Percentiles rank a stretch among this genome's conserved stretches.
These are phyloP conservation scores for Molossus molossus DNA, from an alignment of 2,797 vertebrate species.

Conservation along the genomic window DNA sequence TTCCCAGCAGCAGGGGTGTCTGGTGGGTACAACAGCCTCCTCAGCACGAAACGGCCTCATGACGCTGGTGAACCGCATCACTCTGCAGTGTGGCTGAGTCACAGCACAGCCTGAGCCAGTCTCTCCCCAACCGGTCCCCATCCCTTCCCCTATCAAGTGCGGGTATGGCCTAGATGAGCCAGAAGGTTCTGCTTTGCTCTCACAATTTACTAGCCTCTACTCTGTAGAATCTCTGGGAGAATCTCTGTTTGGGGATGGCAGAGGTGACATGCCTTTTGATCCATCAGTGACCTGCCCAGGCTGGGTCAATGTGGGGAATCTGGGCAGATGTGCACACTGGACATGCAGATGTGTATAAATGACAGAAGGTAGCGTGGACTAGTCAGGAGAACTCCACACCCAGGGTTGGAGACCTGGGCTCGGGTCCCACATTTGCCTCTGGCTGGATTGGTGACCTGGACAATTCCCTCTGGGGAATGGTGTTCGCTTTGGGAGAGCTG, in stretches of 20 bases:
- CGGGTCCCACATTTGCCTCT: neutral
- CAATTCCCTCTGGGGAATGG: too few species aligned
- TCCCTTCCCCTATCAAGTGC: neutral
- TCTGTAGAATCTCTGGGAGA: neutral
- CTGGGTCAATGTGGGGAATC: neutral
- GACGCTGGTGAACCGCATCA: neutral
- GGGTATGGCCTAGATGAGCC: neutral
- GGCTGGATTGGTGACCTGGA: neutral
- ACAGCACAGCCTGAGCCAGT: rapidly evolving
- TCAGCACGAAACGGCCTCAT: neutral
- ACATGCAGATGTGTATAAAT: neutral
- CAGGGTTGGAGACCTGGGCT: neutral
- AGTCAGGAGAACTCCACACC: rapidly evolving
- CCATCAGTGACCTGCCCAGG: neutral
- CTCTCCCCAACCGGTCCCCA: neutral
- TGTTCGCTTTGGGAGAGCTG: neutral
- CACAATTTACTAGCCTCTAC: neutral
- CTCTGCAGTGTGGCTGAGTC: rapidly evolving
- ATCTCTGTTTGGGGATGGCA: neutral
- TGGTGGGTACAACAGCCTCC: too few species aligned
- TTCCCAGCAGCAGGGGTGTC: neutral
- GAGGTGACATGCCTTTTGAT: neutral
- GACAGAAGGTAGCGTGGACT: neutral
- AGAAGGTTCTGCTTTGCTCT: neutral
- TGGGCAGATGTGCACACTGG: neutral